Evolutionary conservation across 2,797 vertebrate genomes (phyloP).

Genomic region (Phataginus tetradactyla): DNA sequence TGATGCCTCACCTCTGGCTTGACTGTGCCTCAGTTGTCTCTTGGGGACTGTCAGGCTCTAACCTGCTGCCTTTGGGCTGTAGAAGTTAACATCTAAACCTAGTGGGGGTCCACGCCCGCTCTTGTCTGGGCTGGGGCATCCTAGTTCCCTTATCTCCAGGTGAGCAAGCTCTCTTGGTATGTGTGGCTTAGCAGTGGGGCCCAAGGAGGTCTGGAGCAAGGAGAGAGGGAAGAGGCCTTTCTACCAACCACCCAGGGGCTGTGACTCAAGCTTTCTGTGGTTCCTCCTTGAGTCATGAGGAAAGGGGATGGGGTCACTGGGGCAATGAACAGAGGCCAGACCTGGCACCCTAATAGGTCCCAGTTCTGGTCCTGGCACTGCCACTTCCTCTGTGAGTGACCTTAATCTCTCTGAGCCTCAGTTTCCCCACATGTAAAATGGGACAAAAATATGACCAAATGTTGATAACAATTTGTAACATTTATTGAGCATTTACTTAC

Average conservation of each 20-base stretch:
- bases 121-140: constrained; percentile 9
- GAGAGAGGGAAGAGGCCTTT: background rate
- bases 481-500: background rate
- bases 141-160: constrained; percentile 42
- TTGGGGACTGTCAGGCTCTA: background rate
- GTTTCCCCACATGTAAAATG: background rate
- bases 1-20: background rate
- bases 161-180: constrained; percentile 23
- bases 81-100: background rate
- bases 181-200: background rate
- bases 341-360: background rate
- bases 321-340: background rate
- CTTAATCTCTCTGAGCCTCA: background rate
- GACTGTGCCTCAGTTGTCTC: background rate
- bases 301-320: background rate
- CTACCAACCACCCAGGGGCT: background rate
- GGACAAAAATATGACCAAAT: background rate
- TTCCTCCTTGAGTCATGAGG: background rate
- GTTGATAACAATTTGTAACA: background rate
- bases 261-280: background rate
- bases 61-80: background rate
- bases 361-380: background rate
- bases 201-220: background rate
- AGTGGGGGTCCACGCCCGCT: background rate
- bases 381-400: background rate